phyloP scores from a whole-genome alignment of 2,797 vertebrate species.

The Microctenopoma lineatum region DNA sequence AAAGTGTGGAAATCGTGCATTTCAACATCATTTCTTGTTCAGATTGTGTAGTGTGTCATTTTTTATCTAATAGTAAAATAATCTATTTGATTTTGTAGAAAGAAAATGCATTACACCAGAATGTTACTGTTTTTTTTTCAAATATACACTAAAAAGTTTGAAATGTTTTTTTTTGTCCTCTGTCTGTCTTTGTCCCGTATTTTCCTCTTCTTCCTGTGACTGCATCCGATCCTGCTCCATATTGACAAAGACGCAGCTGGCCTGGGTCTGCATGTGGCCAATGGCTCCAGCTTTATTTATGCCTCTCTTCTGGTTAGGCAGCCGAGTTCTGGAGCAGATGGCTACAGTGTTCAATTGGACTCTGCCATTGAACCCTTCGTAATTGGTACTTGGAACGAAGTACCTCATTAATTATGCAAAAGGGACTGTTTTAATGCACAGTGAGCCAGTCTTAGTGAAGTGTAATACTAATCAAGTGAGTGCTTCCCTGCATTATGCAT shows the following conservation, averaged over 20 bases:
- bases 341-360: constrained; percentile 71
- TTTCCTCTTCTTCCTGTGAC: constrained; percentile 42
- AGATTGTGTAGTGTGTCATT: too few relatives aligned
- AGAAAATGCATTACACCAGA: background rate
- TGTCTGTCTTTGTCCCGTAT: constrained; percentile 28
- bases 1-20: constrained; percentile 1
- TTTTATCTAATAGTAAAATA: background rate
- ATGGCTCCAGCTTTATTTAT: constrained; percentile 66
- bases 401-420: constrained; percentile 79
- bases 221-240: constrained; percentile 61
- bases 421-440: constrained; percentile 68
- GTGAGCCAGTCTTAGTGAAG: constrained; percentile 55
- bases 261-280: constrained; percentile 65
- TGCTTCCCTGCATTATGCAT: constrained; percentile 72
- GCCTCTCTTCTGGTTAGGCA: constrained; percentile 60
- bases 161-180: background rate
- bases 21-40: background rate
- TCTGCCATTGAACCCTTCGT: constrained; percentile 58
- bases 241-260: constrained; percentile 76
- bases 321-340: constrained; percentile 70
- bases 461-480: constrained; percentile 75
- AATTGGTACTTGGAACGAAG: constrained; percentile 77
- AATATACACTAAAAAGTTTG: background rate
- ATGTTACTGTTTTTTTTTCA: constrained; percentile 4
- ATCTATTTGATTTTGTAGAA: background rate